Conservation (phyloP, 1,140 invertebrate genomes). For the Danaus plexippus region DNA sequence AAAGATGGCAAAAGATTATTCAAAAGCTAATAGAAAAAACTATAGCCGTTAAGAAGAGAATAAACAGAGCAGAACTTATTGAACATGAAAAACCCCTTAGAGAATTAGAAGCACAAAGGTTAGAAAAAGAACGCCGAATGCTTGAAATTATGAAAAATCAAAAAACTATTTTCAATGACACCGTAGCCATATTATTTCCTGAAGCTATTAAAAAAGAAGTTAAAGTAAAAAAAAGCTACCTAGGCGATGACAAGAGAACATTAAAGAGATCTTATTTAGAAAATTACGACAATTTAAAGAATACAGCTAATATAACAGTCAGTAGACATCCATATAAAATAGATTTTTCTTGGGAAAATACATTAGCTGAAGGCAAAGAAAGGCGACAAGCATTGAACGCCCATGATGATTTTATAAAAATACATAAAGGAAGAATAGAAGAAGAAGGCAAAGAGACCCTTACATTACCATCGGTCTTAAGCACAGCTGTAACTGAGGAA, state of each 20-base stretch:
- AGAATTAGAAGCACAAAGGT: slow-evolving; percentile 58
- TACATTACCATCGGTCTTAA: too few relatives aligned
- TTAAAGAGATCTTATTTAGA: slow-evolving; percentile 47
- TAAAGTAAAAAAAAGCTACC: slow-evolving; percentile 43
- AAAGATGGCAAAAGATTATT: slow-evolving; percentile 63
- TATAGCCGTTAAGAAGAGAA: slow-evolving; percentile 65
- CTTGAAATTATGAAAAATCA: slow-evolving; percentile 68
- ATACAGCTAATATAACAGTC: slow-evolving; percentile 35
- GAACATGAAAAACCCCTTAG: slow-evolving; percentile 64
- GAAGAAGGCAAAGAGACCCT: slow-evolving; percentile 20
- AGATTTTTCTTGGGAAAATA: slow-evolving; percentile 58
- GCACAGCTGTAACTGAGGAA: too few relatives aligned
- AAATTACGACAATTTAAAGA: slow-evolving; percentile 46
- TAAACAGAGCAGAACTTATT: slow-evolving; percentile 59
- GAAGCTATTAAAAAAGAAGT: slow-evolving; percentile 57
- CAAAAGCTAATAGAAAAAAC: slow-evolving; percentile 64
- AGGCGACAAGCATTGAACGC: slow-evolving; percentile 49
- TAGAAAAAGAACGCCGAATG: slow-evolving; percentile 62
- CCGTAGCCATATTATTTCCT: slow-evolving; percentile 66
- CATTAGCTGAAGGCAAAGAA: slow-evolving; percentile 54
- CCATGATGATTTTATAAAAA: slow-evolving; percentile 44
- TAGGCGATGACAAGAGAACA: slow-evolving; percentile 37
- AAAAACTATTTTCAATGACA: slow-evolving; percentile 65
- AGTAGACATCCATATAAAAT: slow-evolving; percentile 48
- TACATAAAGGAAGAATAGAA: slow-evolving; percentile 47